Evolutionary conservation across 2,113 vertebrate genomes (phyloP).

Genomic region (Menura novaehollandiae): DNA sequence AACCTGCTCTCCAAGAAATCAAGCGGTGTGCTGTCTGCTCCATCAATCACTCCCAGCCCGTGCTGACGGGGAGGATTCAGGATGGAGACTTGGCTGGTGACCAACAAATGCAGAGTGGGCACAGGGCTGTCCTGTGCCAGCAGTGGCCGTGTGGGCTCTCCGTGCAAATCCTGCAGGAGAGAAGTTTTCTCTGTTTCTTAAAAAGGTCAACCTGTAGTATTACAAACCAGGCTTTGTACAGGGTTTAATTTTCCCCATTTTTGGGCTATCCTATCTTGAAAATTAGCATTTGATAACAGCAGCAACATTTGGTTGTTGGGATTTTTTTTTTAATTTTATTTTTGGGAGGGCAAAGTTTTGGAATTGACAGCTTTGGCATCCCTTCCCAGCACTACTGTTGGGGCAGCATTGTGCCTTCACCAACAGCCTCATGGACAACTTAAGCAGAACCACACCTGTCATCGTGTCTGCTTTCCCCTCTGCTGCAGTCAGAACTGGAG

Average conservation of each 20-base stretch:
- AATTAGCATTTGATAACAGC: neutral
- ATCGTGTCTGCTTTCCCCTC: neutral
- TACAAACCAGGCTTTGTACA: neutral
- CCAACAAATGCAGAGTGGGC: accelerated
- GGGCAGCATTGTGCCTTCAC: neutral
- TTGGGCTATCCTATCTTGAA: neutral
- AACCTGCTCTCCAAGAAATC: conserved; percentile 1
- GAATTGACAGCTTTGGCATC: neutral
- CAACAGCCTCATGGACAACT: neutral
- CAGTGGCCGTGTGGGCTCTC: accelerated
- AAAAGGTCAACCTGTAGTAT: neutral
- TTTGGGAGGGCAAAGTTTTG: neutral
- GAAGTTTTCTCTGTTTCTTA: neutral
- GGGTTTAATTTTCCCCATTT: neutral
- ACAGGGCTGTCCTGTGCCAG: neutral
- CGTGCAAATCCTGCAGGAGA: neutral
- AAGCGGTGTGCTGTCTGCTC: conserved; percentile 16
- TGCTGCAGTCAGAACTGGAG: neutral
- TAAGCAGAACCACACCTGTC: neutral
- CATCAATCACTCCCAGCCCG: neutral
- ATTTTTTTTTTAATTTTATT: neutral
- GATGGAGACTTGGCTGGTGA: neutral
- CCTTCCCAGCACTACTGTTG: neutral
- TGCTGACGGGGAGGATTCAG: neutral
- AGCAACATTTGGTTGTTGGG: neutral